Conservation (phyloP, 2,113 vertebrate genomes). For the Microtus pennsylvanicus region DNA sequence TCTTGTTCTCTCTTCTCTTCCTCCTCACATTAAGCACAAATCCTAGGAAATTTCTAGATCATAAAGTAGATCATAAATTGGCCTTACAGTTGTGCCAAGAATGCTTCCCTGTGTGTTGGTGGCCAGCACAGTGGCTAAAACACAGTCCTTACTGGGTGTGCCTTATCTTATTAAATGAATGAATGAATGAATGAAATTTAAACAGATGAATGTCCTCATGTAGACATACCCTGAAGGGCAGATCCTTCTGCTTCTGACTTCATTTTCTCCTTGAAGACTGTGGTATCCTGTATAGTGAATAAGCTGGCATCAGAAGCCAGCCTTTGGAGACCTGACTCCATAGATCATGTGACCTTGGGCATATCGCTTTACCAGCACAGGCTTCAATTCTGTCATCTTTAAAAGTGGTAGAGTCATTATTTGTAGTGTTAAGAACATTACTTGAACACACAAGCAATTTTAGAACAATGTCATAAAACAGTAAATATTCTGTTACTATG, state of each 20-base stretch:
- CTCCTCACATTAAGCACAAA: not conserved
- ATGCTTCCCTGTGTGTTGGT: not conserved
- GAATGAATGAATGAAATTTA: not conserved
- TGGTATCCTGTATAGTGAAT: not conserved
- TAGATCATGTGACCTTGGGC: not conserved
- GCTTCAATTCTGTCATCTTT: not conserved
- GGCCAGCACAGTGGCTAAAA: not conserved
- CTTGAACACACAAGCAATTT: not conserved
- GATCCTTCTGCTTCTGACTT: not conserved
- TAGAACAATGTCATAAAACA: not conserved
- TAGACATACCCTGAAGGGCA: not conserved
- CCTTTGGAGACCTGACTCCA: not conserved
- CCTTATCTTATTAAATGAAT: not conserved
- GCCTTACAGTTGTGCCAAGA: not conserved
- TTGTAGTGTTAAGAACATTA: constrained; percentile 12
- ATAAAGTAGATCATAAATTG: not conserved
- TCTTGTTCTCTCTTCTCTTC: not conserved
- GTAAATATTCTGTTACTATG: not conserved
- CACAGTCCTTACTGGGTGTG: not conserved
- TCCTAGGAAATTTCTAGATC: not conserved
- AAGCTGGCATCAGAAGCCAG: not conserved
- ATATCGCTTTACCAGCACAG: not conserved
- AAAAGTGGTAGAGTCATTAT: constrained; percentile 7
- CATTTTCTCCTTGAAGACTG: constrained; percentile 1
- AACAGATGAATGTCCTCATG: not conserved